These are phyloP conservation scores for Lasioglossum malachurum DNA, from an alignment of 2,888 invertebrate genomes.

Conservation along the genomic window DNA sequence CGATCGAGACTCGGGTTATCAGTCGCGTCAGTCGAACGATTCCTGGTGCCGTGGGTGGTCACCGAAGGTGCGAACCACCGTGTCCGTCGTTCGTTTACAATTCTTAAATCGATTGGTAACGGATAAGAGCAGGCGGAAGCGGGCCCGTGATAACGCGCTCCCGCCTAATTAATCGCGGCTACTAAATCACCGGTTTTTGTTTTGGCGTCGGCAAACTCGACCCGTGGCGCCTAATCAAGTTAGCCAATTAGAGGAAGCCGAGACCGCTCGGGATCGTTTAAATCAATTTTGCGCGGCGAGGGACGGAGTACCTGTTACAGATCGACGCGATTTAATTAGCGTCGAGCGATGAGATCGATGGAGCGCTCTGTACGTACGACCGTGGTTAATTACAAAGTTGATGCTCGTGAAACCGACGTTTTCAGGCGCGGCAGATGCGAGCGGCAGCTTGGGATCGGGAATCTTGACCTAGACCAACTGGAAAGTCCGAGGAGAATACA, in stretches of 20 bases:
- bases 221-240: constrained; percentile 6
- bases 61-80: constrained; percentile 47
- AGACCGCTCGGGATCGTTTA: constrained; percentile 13
- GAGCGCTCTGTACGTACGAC: not conserved
- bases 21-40: constrained; percentile 54
- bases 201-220: not conserved
- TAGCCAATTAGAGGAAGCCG: constrained; percentile 15
- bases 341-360: not conserved
- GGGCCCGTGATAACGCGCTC: not conserved
- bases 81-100: constrained; percentile 9
- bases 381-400: constrained; percentile 5
- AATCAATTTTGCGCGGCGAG: constrained; percentile 25
- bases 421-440: constrained; percentile 58
- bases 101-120: constrained; percentile 10
- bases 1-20: constrained; percentile 59
- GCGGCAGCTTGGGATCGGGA: constrained; percentile 49
- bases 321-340: constrained; percentile 26
- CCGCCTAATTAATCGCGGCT: constrained; percentile 20
- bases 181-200: constrained; percentile 12
- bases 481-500: constrained; percentile 32
- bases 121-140: constrained; percentile 26
- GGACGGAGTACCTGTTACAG: not conserved
- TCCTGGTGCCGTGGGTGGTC: constrained; percentile 56
- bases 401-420: not conserved
- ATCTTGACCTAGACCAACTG: constrained; percentile 69